Evolutionary conservation across 1,140 invertebrate genomes (phyloP).

Genomic region (Charaxes varanes): DNA sequence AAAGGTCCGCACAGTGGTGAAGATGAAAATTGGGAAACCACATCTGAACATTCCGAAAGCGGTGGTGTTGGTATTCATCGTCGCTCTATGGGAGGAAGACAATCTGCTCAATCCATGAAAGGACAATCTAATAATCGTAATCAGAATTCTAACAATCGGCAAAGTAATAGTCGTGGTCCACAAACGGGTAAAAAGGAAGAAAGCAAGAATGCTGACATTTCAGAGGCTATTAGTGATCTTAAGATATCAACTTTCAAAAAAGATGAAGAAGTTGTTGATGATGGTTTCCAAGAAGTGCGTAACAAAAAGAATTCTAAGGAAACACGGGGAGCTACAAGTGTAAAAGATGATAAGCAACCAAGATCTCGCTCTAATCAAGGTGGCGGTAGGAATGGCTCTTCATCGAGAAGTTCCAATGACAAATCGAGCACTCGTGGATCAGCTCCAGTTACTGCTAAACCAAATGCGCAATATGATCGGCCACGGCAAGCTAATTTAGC

Average conservation of each 20-base stretch:
- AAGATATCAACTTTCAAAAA: slow-evolving; percentile 55
- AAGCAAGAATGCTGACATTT: slow-evolving; percentile 46
- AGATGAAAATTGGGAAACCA: slow-evolving; percentile 82
- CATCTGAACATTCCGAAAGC: slow-evolving; percentile 82
- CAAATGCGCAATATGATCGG: slow-evolving; percentile 75
- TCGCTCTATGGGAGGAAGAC: slow-evolving; percentile 71
- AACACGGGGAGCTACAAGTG: slow-evolving; percentile 56
- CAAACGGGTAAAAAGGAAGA: slow-evolving; percentile 54
- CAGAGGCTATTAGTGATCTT: slow-evolving; percentile 61
- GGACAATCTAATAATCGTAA: slow-evolving; percentile 36
- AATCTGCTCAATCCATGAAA: slow-evolving; percentile 41
- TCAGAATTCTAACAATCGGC: slow-evolving; percentile 43
- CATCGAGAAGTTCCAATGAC: slow-evolving; percentile 62
- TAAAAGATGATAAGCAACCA: slow-evolving; percentile 71
- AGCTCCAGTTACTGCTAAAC: slow-evolving; percentile 57
- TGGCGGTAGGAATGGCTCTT: slow-evolving; percentile 61
- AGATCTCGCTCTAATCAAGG: slow-evolving; percentile 66
- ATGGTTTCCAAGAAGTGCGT: slow-evolving; percentile 91
- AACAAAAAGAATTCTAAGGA: slow-evolving; percentile 86
- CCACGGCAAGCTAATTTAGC: slow-evolving; percentile 79
- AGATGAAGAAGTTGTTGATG: slow-evolving; percentile 74
- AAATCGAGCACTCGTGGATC: slow-evolving; percentile 57
- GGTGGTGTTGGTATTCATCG: slow-evolving; percentile 41
- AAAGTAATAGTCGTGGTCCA: slow-evolving; percentile 40
- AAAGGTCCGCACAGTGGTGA: slow-evolving; percentile 69